phyloP scores from a whole-genome alignment of 1,140 invertebrate species.

The Apis cerana region DNA sequence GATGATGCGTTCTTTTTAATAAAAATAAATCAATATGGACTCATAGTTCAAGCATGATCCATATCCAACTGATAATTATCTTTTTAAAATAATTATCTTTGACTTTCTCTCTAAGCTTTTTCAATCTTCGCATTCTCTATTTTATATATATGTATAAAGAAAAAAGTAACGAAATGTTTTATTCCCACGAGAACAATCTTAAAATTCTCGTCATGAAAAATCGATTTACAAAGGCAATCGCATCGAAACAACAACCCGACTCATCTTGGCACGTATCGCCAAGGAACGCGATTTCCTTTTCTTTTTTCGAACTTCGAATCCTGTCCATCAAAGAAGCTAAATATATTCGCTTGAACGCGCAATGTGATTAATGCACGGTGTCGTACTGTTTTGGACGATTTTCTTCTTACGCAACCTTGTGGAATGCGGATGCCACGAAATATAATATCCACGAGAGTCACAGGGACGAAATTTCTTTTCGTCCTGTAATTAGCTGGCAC shows the following conservation, averaged over 20 bases:
- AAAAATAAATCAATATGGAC: no score
- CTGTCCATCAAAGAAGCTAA: slow-evolving; percentile 39
- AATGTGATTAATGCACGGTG: slow-evolving; percentile 57
- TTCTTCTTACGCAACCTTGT: slow-evolving; percentile 53
- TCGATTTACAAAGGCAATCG: not conserved
- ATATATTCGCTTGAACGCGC: slow-evolving; percentile 17
- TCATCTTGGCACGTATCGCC: slow-evolving; percentile 17
- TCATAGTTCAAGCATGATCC: no score
- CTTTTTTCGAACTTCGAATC: slow-evolving; percentile 5
- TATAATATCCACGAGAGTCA: slow-evolving; percentile 47
- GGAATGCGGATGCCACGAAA: slow-evolving; percentile 59
- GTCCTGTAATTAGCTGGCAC: slow-evolving; percentile 51
- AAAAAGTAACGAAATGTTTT: not conserved
- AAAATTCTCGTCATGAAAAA: not conserved
- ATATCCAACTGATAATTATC: no score
- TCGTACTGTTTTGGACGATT: slow-evolving; percentile 42
- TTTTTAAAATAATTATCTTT: no score
- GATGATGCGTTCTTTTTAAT: no score
- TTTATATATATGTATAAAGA: no score
- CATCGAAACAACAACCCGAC: not conserved
- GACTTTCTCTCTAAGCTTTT: no score
- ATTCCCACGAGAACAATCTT: not conserved
- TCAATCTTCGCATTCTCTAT: no score
- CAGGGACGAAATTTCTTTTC: slow-evolving; percentile 42
- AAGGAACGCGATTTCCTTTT: slow-evolving; percentile 9